A percentile compares a stretch with the other conserved stretches of the same genome.
These are phyloP conservation scores for Phalacrocorax carbo DNA, from an alignment of 2,113 vertebrate species.

Conservation along the genomic window DNA sequence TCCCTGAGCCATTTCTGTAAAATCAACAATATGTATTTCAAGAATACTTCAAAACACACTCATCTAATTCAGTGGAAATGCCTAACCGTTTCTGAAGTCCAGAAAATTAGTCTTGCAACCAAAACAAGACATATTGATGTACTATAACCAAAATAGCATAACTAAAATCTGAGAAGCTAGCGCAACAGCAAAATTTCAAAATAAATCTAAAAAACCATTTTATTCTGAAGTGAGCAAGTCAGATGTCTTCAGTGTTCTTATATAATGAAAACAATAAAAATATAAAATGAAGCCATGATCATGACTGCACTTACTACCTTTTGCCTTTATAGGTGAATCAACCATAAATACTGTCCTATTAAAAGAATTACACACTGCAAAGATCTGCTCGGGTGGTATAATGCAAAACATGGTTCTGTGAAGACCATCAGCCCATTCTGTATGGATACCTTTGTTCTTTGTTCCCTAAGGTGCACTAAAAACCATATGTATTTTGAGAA, in stretches of 20 bases:
- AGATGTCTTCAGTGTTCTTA: not conserved
- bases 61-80: not conserved
- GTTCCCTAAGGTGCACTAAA: not conserved
- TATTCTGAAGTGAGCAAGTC: not conserved
- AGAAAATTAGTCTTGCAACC: not conserved
- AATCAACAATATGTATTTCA: not conserved
- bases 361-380: not conserved
- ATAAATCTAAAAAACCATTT: not conserved
- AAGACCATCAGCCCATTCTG: not conserved
- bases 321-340: not conserved
- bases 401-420: not conserved
- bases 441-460: not conserved
- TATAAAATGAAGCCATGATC: not conserved
- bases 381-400: not conserved
- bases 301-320: not conserved
- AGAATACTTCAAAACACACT: not conserved
- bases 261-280: not conserved
- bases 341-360: not conserved
- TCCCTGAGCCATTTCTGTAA: slow-evolving; percentile 96
- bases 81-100: not conserved
- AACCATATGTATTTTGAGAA: not conserved
- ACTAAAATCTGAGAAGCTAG: not conserved
- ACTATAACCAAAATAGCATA: not conserved
- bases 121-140: not conserved
- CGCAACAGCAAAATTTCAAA: not conserved